Base-by-base conservation (phyloP, 1,140 invertebrate genomes). In the Aphidius ervi region DNA sequence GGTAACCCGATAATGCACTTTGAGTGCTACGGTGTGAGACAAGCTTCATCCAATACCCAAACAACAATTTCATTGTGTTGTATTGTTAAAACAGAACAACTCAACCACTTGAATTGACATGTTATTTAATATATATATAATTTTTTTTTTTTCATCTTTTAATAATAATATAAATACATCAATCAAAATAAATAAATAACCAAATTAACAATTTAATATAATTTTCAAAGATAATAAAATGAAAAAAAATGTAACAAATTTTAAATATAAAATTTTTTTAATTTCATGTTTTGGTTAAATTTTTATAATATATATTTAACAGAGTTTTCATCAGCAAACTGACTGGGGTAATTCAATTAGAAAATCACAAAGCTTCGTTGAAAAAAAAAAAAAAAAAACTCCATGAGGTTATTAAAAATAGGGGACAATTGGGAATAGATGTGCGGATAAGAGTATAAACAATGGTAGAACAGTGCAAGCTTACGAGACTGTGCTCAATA, bases 1-100 rank as follows among this genome's bases (percentile, higher is more conserved):
- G 61, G 68, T 66, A 69, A 70, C 66, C 55, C 61, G 68, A 68
- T 70, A 65, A 70, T 70, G 66, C 61, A 67, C 67, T 67, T 64
- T 67, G 67, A 4, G 23, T 52, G 40, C 37, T 39, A 8, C 9
- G 41, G 10, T 10, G 6, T 40, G 43, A 43, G 54, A 56, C 41
- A 56, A 31, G 23, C 23, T 31, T 31, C 23, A 31, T 31, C 23
- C 39, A 39, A 52, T 37, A 52, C 37, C 50, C 31, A 39, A 37
- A 52, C 31, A 52, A 52, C 50, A 40, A 39, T 39, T 37, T 40
- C 50, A 52, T 52, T 52, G 50, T 52, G 9, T 40, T 31, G 23
- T 31, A 31, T 31, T 31, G 23, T 31, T 31, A 31, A 31, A 31
- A 31, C 23, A 31, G 23, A 31, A 31, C 23, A 31, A 31, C 23